Evolutionary conservation across 2,797 vertebrate genomes (phyloP).

Genomic region (Hirundo rustica): DNA sequence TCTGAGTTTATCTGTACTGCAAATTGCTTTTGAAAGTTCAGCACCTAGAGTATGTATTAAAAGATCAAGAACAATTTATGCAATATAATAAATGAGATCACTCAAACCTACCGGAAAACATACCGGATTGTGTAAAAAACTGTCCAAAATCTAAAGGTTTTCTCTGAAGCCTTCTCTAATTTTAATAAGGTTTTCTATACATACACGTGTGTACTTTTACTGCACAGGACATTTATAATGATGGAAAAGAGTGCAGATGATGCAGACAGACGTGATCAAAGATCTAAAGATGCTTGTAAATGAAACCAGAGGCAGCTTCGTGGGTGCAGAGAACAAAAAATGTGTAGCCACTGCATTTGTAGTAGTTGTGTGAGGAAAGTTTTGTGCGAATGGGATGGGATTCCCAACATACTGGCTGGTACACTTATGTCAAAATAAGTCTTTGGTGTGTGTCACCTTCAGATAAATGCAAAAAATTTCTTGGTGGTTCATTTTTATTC

Average conservation of each 20-base stretch:
- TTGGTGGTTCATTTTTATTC: neutral
- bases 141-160: neutral
- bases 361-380: neutral
- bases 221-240: neutral
- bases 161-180: neutral
- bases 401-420: neutral
- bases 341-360: rapidly evolving
- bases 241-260: neutral
- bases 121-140: neutral
- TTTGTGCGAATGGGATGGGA: neutral
- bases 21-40: neutral
- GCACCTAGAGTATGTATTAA: neutral
- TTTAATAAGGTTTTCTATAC: neutral
- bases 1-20: neutral
- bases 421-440: rapidly evolving
- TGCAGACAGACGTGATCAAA: neutral
- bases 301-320: neutral
- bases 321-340: neutral
- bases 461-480: neutral
- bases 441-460: neutral
- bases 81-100: neutral
- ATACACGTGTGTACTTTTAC: neutral
- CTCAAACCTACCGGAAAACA: neutral
- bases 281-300: neutral
- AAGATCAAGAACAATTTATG: neutral